These are phyloP conservation scores for Leptinotarsa rubiginosa DNA, from an alignment of 2,888 invertebrate species.

Conservation along the genomic window DNA sequence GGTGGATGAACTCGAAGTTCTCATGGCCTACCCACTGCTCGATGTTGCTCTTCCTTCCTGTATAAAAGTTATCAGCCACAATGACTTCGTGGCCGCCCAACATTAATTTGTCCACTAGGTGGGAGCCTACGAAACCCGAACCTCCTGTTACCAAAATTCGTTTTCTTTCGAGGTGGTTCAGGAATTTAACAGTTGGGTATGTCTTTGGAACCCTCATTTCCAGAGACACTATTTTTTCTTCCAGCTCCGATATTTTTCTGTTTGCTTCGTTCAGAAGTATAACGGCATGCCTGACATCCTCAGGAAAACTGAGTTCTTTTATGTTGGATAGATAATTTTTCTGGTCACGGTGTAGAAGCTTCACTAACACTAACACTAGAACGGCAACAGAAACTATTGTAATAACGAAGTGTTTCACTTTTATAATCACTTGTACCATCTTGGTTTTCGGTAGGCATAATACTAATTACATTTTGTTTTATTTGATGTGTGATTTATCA, in stretches of 20 bases:
- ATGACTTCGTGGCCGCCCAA: conserved; percentile 95
- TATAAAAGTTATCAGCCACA: conserved; percentile 98
- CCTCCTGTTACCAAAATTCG: conserved; percentile 96
- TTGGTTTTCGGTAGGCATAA: not conserved
- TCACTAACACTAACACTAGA: not conserved
- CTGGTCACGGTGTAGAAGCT: not conserved
- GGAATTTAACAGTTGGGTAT: conserved; percentile 91
- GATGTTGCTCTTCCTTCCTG: conserved; percentile 95
- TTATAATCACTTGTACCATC: conserved; percentile 7
- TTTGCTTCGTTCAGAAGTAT: conserved; percentile 71
- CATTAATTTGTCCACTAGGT: conserved; percentile 96
- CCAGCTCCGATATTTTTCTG: conserved; percentile 74
- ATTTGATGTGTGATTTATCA: conserved; percentile 9
- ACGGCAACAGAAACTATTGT: not conserved
- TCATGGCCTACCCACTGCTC: conserved; percentile 99
- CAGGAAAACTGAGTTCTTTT: conserved; percentile 47
- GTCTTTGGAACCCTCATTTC: conserved; percentile 83
- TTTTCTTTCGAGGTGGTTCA: conserved; percentile 92
- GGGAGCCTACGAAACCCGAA: conserved; percentile 99
- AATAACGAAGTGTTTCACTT: conserved; percentile 3
- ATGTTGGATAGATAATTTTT: conserved; percentile 44
- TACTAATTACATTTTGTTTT: not conserved
- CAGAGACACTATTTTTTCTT: conserved; percentile 78
- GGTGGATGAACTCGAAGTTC: conserved; percentile 98
- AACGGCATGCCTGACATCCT: conserved; percentile 52